Evolutionary conservation across 2,888 invertebrate genomes (phyloP).

Genomic region (Lysandra bellargus): DNA sequence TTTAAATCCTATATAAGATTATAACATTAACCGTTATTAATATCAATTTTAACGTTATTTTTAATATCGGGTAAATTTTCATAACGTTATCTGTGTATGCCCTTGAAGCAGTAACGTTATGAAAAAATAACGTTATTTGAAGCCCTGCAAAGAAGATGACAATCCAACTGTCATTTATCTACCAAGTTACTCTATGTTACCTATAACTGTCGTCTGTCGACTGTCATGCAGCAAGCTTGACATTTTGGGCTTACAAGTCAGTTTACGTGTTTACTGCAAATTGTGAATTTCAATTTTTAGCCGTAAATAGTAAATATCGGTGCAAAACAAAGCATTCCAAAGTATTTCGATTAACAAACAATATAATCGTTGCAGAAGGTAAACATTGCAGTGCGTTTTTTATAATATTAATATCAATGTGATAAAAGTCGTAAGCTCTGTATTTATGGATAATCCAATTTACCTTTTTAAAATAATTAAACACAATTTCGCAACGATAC

Average conservation of each 20-base stretch:
- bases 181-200: no score
- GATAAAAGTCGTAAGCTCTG: not conserved
- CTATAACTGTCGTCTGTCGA: not conserved
- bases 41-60: no score
- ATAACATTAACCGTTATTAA: no score
- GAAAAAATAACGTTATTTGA: no score
- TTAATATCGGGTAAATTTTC: no score
- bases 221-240: not conserved
- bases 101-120: no score
- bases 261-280: not conserved
- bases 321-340: not conserved
- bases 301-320: not conserved
- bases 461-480: not conserved
- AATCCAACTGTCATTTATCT: not conserved
- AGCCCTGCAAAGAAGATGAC: no score
- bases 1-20: no score
- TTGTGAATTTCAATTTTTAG: not conserved
- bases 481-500: not conserved
- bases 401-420: not conserved
- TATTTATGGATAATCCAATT: not conserved
- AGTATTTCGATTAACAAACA: not conserved
- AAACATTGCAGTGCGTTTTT: not conserved
- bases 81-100: no score
- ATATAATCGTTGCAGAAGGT: not conserved
- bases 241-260: no score